Percentiles rank a stretch among this genome's conserved stretches.
Evolutionary conservation across 2,888 invertebrate species (phyloP).

Genomic region (Noctua fimbriata): DNA sequence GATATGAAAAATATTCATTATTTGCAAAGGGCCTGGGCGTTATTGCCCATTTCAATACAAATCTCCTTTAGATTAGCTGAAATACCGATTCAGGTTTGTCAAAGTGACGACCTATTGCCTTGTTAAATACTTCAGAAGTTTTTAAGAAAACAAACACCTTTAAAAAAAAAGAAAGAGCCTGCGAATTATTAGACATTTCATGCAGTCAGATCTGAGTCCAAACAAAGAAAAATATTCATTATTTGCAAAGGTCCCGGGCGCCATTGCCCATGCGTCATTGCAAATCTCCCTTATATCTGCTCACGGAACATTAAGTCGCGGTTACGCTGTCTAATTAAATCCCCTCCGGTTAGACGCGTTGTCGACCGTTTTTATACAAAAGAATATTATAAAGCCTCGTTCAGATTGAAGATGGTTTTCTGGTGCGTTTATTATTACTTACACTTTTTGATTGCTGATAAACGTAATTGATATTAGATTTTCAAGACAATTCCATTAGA

Average conservation of each 20-base stretch:
- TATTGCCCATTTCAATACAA: slow-evolving; percentile 70
- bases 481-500: not conserved
- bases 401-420: slow-evolving; percentile 55
- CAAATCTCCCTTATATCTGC: slow-evolving; percentile 81
- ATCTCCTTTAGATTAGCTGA: slow-evolving; percentile 80
- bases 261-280: slow-evolving; percentile 72
- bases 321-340: slow-evolving; percentile 85
- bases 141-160: not conserved
- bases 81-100: not conserved
- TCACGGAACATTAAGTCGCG: slow-evolving; percentile 84
- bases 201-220: slow-evolving; percentile 15
- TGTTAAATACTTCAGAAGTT: not conserved
- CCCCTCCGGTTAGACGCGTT: slow-evolving; percentile 77
- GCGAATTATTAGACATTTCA: slow-evolving; percentile 1
- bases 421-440: slow-evolving; percentile 29
- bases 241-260: slow-evolving; percentile 54
- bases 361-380: slow-evolving; percentile 76
- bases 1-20: slow-evolving; percentile 54
- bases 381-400: slow-evolving; percentile 71
- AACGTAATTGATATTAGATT: slow-evolving; percentile 9
- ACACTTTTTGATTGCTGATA: not conserved
- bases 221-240: slow-evolving; percentile 60
- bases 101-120: not conserved
- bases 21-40: slow-evolving; percentile 49
- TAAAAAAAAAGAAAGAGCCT: slow-evolving; percentile 29